Percentiles rank a stretch among this genome's conserved stretches.
phyloP scores from a whole-genome alignment of 2,797 vertebrate species.

The Myotis vivesi region DNA sequence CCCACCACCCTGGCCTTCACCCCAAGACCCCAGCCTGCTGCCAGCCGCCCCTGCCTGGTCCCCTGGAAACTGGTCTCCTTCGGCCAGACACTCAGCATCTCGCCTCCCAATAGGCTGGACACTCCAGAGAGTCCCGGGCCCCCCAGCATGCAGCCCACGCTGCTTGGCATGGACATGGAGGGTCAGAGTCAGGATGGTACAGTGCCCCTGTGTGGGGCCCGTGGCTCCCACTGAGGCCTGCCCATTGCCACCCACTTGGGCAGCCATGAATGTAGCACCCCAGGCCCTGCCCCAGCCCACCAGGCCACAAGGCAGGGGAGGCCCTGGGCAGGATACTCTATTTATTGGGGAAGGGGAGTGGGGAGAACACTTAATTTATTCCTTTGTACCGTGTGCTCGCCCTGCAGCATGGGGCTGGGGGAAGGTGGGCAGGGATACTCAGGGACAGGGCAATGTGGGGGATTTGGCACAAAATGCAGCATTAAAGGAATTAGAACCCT shows the following conservation, averaged over 20 bases:
- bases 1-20: conserved; percentile 93
- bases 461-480: conserved; percentile 69
- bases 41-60: conserved; percentile 87
- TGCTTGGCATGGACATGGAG: conserved; percentile 94
- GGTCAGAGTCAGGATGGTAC: conserved; percentile 92
- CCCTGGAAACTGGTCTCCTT: conserved; percentile 92
- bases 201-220: conserved; percentile 87
- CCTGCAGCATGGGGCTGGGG: conserved; percentile 15
- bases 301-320: conserved; percentile 38
- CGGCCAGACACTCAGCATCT: conserved; percentile 88
- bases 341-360: conserved; percentile 75
- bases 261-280: conserved; percentile 77
- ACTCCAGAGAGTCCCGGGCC: conserved; percentile 77
- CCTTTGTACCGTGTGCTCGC: conserved; percentile 67
- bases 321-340: conserved; percentile 68
- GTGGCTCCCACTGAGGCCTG: conserved; percentile 49
- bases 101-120: conserved; percentile 87
- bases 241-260: conserved; percentile 42
- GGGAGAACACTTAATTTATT: conserved; percentile 73
- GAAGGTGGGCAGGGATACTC: conserved; percentile 72
- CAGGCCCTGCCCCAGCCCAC: conserved; percentile 57
- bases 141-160: conserved; percentile 80
- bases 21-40: conserved; percentile 89
- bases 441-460: conserved; percentile 74
- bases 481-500: conserved; percentile 63